These are phyloP conservation scores for Mesorhabditis sp. DNA, from an alignment of 2,888 invertebrate genomes.

Conservation along the genomic window DNA sequence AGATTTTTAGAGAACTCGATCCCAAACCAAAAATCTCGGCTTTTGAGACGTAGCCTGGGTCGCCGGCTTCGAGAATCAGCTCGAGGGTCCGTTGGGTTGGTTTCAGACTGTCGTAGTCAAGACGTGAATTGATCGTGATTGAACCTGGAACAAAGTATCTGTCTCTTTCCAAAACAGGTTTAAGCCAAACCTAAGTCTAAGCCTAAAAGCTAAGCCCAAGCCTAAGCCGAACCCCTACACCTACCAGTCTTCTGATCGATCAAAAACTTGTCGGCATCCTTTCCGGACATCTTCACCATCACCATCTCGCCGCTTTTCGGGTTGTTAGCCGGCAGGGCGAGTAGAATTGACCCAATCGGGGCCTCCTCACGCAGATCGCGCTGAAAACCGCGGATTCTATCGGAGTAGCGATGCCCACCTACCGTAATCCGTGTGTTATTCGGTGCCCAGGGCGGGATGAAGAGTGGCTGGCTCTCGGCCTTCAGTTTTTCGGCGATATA, in stretches of 20 bases:
- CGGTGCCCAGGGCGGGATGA: not conserved
- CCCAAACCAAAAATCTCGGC: not conserved
- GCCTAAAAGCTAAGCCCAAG: too few relatives aligned
- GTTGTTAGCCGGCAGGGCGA: not conserved
- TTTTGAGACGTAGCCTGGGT: not conserved
- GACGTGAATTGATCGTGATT: not conserved
- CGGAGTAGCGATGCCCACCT: not conserved
- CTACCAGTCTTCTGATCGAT: not conserved
- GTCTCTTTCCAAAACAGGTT: too few relatives aligned
- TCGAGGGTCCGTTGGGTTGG: not conserved
- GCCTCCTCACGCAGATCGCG: not conserved
- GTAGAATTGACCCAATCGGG: not conserved
- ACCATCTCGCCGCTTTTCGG: not conserved
- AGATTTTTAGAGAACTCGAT: not conserved
- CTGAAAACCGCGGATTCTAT: not conserved
- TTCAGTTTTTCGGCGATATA: not conserved
- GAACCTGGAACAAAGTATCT: not conserved
- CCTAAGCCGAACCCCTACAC: too few relatives aligned
- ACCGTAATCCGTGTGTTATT: not conserved
- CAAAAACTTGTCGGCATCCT: not conserved
- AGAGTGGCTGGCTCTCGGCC: not conserved
- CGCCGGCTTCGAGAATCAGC: conserved; percentile 2
- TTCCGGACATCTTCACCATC: not conserved
- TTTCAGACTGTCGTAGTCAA: not conserved
- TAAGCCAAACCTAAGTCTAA: too few relatives aligned